Percentiles rank a stretch among this genome's conserved stretches.
phyloP scores from a whole-genome alignment of 2,113 vertebrate genomes.

The Marmota monax region DNA sequence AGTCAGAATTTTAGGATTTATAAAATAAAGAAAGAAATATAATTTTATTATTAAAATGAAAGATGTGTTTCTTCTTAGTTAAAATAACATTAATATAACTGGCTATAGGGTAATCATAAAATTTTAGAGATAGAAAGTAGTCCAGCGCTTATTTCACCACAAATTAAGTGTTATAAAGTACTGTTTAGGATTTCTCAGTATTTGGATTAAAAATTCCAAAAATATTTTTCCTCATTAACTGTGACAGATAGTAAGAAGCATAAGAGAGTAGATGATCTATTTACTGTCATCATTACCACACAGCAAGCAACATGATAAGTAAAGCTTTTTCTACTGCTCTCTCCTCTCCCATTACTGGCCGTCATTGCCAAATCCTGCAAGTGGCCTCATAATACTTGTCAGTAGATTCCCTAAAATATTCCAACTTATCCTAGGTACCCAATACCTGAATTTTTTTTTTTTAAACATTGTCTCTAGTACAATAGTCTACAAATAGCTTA shows the following conservation, averaged over 20 bases:
- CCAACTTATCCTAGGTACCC: neutral
- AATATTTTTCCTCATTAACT: constrained; percentile 16
- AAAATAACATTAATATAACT: constrained; percentile 24
- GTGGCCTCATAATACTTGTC: neutral
- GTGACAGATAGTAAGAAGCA: neutral
- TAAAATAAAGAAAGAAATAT: neutral
- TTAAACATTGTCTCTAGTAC: neutral
- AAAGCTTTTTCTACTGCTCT: neutral
- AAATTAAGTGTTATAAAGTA: neutral
- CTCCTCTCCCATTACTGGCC: neutral
- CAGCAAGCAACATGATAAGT: neutral
- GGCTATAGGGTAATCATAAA: neutral
- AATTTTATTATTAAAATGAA: constrained; percentile 8
- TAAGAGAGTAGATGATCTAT: neutral
- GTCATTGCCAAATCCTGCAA: neutral
- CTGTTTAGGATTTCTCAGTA: neutral
- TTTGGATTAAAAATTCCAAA: neutral
- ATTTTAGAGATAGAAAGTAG: neutral
- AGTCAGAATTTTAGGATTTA: neutral
- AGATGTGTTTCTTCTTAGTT: neutral
- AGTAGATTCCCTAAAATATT: constrained; percentile 6
- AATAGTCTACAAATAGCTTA: neutral
- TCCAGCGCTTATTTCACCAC: neutral
- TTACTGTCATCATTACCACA: neutral
- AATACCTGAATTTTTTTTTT: constrained; percentile 3